These are phyloP conservation scores for Heliangelus exortis DNA, from an alignment of 2,797 vertebrate species.

Conservation along the genomic window DNA sequence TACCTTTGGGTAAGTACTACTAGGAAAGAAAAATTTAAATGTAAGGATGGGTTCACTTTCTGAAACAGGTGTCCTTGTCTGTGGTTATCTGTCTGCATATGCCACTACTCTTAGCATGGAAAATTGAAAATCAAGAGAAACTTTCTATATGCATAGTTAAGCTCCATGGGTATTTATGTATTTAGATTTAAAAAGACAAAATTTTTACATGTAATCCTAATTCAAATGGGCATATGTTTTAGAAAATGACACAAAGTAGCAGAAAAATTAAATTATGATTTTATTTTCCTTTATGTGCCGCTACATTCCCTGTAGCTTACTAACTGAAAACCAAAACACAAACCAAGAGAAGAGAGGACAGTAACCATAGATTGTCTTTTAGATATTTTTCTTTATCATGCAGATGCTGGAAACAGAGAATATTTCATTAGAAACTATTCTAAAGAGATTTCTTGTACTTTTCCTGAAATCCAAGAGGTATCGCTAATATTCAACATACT, in stretches of 20 bases:
- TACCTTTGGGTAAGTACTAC: neutral
- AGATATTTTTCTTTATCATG: neutral
- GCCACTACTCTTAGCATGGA: neutral
- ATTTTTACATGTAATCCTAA: neutral
- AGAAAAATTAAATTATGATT: neutral
- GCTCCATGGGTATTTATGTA: neutral
- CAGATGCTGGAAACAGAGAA: neutral
- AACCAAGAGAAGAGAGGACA: neutral
- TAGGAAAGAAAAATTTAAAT: neutral
- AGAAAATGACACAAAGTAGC: neutral
- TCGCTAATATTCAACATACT: neutral
- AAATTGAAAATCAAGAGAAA: neutral
- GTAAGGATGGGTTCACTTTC: neutral
- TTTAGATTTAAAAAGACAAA: neutral
- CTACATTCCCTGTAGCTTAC: neutral
- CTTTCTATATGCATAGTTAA: neutral
- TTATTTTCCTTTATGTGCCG: neutral
- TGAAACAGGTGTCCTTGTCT: neutral
- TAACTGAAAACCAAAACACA: neutral
- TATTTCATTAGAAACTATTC: neutral
- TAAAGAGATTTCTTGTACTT: neutral
- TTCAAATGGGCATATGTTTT: neutral
- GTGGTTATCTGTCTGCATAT: neutral
- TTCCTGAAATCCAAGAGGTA: neutral
- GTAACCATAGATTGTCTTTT: neutral